Evolutionary conservation across 1,140 invertebrate genomes (phyloP).

Genomic region (Phocides pigmalion): DNA sequence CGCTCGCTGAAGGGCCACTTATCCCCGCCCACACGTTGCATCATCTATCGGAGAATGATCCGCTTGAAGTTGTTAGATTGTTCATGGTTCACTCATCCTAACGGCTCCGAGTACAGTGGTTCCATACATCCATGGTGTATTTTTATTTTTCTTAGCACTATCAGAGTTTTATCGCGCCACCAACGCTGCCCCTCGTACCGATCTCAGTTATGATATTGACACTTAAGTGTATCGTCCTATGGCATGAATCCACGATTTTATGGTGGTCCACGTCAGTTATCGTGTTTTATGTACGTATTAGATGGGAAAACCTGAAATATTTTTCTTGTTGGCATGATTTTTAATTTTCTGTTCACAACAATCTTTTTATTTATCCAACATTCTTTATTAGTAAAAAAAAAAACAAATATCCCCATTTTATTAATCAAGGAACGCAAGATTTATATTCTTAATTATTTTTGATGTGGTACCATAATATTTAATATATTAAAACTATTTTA

Average conservation of each 20-base stretch:
- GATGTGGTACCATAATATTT: too few species aligned
- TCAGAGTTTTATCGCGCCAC: constrained; percentile 59
- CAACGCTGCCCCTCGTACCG: constrained; percentile 49
- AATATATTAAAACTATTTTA: too few species aligned
- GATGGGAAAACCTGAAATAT: constrained; percentile 38
- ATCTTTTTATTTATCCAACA: neutral
- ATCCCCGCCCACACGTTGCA: constrained; percentile 45
- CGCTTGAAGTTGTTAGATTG: constrained; percentile 3
- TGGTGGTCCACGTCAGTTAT: constrained; percentile 58
- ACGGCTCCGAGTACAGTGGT: constrained; percentile 45
- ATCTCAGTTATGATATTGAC: constrained; percentile 58
- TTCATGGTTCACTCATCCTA: constrained; percentile 12
- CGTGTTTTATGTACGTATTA: constrained; percentile 53
- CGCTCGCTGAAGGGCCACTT: constrained; percentile 54
- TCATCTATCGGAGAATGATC: constrained; percentile 44
- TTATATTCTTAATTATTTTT: too few species aligned
- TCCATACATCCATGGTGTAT: constrained; percentile 38
- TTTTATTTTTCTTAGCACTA: constrained; percentile 60
- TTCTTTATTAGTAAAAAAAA: neutral
- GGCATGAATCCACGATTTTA: constrained; percentile 60
- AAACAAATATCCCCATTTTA: neutral
- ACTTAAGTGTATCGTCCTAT: constrained; percentile 50
- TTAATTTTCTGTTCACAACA: neutral
- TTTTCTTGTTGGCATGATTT: constrained; percentile 25
- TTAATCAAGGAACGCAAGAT: neutral